Conservation (phyloP, 2,113 vertebrate genomes). For the Colistium nudipinnis region DNA sequence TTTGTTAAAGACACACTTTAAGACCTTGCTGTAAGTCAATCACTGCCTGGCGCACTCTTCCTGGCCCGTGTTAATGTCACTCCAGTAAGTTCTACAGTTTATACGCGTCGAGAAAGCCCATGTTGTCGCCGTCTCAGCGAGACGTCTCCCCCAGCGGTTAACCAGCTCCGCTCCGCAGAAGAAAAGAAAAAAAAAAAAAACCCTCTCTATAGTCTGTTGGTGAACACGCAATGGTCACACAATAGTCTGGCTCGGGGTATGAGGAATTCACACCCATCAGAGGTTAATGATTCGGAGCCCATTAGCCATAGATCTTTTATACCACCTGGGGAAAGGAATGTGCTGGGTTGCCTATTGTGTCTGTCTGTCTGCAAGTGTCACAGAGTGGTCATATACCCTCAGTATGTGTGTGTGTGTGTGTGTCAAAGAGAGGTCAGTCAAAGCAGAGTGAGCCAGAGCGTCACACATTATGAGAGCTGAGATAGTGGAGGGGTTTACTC, state of each 20-base stretch:
- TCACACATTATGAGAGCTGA: slow-evolving; percentile 55
- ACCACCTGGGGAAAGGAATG: slow-evolving; percentile 77
- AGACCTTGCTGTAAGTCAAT: no score
- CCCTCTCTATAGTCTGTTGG: slow-evolving; percentile 35
- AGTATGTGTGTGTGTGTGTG: slow-evolving; percentile 33
- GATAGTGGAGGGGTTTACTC: slow-evolving; percentile 35
- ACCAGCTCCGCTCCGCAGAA: slow-evolving; percentile 55
- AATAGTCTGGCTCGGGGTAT: slow-evolving; percentile 52
- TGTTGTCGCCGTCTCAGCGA: slow-evolving; percentile 24
- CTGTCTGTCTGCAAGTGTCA: slow-evolving; percentile 58
- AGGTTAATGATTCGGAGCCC: slow-evolving; percentile 71
- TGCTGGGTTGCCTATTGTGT: slow-evolving; percentile 57
- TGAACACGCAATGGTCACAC: slow-evolving; percentile 42
- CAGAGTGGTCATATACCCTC: slow-evolving; percentile 49
- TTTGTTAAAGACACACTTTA: background rate
- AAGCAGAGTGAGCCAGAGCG: slow-evolving; percentile 34
- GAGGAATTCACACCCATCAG: slow-evolving; percentile 44
- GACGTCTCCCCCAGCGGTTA: slow-evolving; percentile 51
- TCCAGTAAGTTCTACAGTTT: slow-evolving; percentile 2
- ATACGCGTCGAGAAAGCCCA: slow-evolving; percentile 14
- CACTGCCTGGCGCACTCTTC: background rate
- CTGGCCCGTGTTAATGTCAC: background rate
- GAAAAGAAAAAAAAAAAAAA: no score
- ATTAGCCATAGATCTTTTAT: slow-evolving; percentile 74
- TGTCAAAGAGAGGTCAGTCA: slow-evolving; percentile 61